These are phyloP conservation scores for Ophion slaviceki DNA, from an alignment of 2,888 invertebrate species.

Conservation along the genomic window DNA sequence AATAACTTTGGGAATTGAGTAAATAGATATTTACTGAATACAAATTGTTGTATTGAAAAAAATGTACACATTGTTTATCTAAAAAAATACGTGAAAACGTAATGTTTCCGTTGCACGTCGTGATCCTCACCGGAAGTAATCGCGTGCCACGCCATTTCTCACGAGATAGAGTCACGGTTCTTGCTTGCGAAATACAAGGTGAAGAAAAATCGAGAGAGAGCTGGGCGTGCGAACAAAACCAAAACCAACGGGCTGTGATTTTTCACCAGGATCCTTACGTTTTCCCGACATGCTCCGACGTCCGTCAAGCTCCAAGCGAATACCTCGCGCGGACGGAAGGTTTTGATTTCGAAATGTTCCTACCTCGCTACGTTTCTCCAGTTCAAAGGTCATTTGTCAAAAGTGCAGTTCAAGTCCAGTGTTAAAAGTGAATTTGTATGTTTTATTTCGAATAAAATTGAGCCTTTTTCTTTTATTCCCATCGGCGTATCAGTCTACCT, in stretches of 20 bases:
- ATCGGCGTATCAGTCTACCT: no score
- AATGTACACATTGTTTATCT: no score
- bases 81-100: background rate
- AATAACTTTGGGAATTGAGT: no score
- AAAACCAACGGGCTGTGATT: constrained; percentile 23
- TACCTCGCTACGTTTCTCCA: no score
- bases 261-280: constrained; percentile 22
- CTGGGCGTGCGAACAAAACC: constrained; percentile 4
- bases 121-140: background rate
- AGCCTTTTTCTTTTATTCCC: no score
- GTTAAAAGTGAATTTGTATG: no score
- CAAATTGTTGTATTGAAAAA: no score
- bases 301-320: constrained; percentile 33
- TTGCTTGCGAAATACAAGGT: constrained; percentile 14
- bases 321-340: background rate
- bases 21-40: no score
- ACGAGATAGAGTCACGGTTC: constrained; percentile 4
- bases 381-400: no score
- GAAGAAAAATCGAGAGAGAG: constrained; percentile 15
- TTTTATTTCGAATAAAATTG: no score
- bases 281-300: constrained; percentile 16
- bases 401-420: no score
- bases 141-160: constrained; percentile 17
- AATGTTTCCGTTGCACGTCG: background rate
- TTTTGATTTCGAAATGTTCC: constrained; percentile 30